phyloP scores from a whole-genome alignment of 2,797 vertebrate genomes.

The Macropus fuliginosus region DNA sequence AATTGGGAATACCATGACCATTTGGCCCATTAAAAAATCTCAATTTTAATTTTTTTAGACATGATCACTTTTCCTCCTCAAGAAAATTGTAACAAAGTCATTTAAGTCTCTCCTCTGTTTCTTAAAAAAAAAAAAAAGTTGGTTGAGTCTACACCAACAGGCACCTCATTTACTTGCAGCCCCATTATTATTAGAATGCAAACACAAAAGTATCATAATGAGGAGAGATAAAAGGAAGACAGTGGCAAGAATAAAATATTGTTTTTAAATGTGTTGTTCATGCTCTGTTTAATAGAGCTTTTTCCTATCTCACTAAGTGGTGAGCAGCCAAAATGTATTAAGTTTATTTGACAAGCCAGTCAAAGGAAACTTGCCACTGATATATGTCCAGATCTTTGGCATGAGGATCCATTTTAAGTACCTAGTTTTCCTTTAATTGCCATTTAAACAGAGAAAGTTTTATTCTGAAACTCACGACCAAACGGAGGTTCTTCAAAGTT shows the following conservation, averaged over 20 bases:
- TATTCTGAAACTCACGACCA: background rate
- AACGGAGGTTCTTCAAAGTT: background rate
- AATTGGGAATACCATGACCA: background rate
- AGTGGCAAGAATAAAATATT: slow-evolving; percentile 74
- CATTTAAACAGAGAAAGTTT: background rate
- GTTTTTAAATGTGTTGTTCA: slow-evolving; percentile 74
- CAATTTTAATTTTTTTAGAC: slow-evolving; percentile 1
- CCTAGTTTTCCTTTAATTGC: slow-evolving; percentile 6
- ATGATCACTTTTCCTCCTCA: background rate
- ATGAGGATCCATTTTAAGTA: slow-evolving; percentile 48
- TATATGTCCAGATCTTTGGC: slow-evolving; percentile 54
- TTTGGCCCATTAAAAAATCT: background rate
- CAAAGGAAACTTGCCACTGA: background rate
- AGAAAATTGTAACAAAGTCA: slow-evolving; percentile 12
- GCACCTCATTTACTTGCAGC: slow-evolving; percentile 65
- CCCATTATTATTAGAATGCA: slow-evolving; percentile 35
- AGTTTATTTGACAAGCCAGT: slow-evolving; percentile 36
- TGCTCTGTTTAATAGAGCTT: slow-evolving; percentile 66
- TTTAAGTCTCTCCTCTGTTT: slow-evolving; percentile 46
- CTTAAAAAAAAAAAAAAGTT: background rate
- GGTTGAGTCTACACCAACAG: slow-evolving; percentile 21
- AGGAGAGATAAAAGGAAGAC: slow-evolving; percentile 73
- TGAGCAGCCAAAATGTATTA: slow-evolving; percentile 62
- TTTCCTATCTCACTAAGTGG: slow-evolving; percentile 60
- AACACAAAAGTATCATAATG: slow-evolving; percentile 70